Evolutionary conservation across 2,888 invertebrate genomes (phyloP), one percentile per base, ranked within the genome.

Genomic region (Panorpa germanica): DNA sequence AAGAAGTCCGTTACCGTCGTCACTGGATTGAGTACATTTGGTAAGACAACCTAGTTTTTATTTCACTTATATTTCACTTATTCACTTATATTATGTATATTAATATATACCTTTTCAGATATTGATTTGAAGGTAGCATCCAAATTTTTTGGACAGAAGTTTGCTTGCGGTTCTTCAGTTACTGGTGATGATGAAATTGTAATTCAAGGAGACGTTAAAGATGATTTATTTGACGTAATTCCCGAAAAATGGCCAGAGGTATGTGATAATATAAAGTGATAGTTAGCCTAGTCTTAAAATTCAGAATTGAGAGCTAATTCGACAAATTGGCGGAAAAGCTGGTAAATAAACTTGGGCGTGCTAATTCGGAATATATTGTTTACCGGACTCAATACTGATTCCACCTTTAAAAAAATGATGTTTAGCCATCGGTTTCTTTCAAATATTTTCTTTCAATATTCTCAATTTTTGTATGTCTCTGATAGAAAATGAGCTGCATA

Each of bases 171-270:
- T n/a, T 90, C 93, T 5, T 96, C 96, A 7, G 93, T 98, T 2
- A 95, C 95, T 17, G 95, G 91, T 5, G 90, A 93, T 41, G 96
- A 98, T 64, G 98, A 98, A 58, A 96, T 98, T 48, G 96, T 98
- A 25, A 93, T 98, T 48, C 96, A 98, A 56, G 96, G 95, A 31
- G 95, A 96, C 59, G 91, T 96, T 1, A 95, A 96, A 56, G 95
- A 96, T 62, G 96, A 98, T 44, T 60, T 98, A 14, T 88, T 91
- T 57, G 96, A 98, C 59, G 74, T 96, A 39, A 85, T 98, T 48
- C 90, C 93, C 31, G 95, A 95, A 45, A 98, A 98, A 55, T 98
- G 95, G 95, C 78, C 90, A 32, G 83, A 90, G 63, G 83, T 82
- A 50, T 44, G 40, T 31, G 25, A n/a, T 12, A 4, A n/a, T n/a